A percentile compares a stretch with the other conserved stretches of the same genome.
These are phyloP conservation scores for Erpornis zantholeuca DNA, from an alignment of 2,113 vertebrate species.

Conservation along the genomic window DNA sequence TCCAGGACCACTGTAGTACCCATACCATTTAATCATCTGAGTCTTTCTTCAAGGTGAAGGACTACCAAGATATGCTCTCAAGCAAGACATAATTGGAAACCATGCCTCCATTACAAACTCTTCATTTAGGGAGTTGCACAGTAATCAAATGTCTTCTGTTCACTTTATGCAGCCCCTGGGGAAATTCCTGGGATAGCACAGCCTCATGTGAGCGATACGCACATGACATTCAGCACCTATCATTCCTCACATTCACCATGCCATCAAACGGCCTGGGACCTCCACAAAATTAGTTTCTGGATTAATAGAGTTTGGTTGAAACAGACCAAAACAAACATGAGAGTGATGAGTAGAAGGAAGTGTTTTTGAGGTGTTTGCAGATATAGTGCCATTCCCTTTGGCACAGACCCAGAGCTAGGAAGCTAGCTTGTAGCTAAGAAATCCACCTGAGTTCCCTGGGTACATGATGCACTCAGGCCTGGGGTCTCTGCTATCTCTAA, in stretches of 20 bases:
- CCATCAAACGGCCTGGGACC: neutral
- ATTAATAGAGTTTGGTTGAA: neutral
- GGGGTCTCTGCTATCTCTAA: neutral
- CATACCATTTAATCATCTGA: neutral
- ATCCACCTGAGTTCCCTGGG: neutral
- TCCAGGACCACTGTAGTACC: neutral
- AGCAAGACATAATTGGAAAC: neutral
- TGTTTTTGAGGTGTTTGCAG: neutral
- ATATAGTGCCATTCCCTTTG: neutral
- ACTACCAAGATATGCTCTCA: neutral
- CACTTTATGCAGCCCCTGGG: neutral
- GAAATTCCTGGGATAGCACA: neutral
- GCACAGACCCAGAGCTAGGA: neutral
- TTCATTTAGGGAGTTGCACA: neutral
- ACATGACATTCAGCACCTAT: neutral
- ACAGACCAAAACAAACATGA: neutral
- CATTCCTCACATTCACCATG: neutral
- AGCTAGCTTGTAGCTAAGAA: neutral
- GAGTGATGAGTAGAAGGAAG: neutral
- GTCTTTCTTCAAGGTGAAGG: neutral
- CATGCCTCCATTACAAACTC: neutral
- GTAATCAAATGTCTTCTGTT: neutral
- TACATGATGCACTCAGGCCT: neutral
- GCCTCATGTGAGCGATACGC: rapidly evolving
- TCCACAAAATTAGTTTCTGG: neutral